A percentile compares a stretch with the other conserved stretches of the same genome.
These are phyloP conservation scores for Druceiella hillmani DNA, from an alignment of 2,888 invertebrate species.

Conservation along the genomic window DNA sequence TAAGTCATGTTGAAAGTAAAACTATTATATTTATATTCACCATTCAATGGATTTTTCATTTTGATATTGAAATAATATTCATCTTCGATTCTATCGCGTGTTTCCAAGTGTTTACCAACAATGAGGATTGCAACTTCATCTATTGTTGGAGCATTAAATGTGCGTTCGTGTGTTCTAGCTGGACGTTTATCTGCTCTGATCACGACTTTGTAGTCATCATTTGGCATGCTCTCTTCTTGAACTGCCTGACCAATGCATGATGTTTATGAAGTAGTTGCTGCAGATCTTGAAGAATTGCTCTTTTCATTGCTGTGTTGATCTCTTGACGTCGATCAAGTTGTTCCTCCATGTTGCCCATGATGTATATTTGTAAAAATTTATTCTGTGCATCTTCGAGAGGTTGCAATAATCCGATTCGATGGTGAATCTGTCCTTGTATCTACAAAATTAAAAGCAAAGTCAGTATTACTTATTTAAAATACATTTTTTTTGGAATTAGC, in stretches of 20 bases:
- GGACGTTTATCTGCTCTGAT: constrained; percentile 26
- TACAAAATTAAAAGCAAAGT: no score
- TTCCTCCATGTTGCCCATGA: constrained; percentile 26
- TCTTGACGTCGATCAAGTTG: constrained; percentile 25
- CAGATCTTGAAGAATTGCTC: constrained; percentile 27
- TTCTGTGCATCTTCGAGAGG: constrained; percentile 25
- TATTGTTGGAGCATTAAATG: constrained; percentile 25
- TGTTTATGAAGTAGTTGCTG: constrained; percentile 24
- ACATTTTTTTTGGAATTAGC: no score
- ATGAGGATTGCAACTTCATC: no score
- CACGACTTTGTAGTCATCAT: constrained; percentile 27
- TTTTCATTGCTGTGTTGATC: constrained; percentile 22
- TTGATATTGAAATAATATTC: no score
- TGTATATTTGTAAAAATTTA: constrained; percentile 27
- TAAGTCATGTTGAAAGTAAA: no score
- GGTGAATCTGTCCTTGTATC: no score
- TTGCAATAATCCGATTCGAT: no score
- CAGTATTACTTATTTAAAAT: constrained; percentile 1
- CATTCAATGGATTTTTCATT: no score
- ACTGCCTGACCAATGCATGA: constrained; percentile 24
- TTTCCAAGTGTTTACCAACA: no score
- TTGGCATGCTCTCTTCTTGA: constrained; percentile 27
- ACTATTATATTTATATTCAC: no score
- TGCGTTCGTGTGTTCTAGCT: constrained; percentile 24
- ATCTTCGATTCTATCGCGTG: no score